Evolutionary conservation across 2,797 vertebrate genomes (phyloP).

Genomic region (Dipus sagitta): DNA sequence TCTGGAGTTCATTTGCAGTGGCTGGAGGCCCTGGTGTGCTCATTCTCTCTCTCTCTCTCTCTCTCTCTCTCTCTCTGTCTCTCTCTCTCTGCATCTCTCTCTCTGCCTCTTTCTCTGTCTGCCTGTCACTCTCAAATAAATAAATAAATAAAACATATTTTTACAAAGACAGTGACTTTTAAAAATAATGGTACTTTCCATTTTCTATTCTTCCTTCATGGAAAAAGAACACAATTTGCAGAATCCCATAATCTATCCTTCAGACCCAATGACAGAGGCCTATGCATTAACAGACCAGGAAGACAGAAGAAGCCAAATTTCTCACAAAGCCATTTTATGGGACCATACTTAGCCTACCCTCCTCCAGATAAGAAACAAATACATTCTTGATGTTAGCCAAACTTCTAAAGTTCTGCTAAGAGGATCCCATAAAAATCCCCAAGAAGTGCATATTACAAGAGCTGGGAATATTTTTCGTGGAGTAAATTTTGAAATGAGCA

Average conservation of each 20-base stretch:
- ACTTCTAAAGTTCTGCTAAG: neutral
- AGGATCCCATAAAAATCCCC: neutral
- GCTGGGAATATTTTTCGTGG: neutral
- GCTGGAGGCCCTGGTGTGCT: too few relatives aligned
- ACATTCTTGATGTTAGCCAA: neutral
- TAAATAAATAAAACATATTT: too few relatives aligned
- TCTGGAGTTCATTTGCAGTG: too few relatives aligned
- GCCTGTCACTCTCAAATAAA: too few relatives aligned
- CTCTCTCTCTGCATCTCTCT: too few relatives aligned
- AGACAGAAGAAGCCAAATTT: neutral
- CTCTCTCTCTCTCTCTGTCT: too few relatives aligned
- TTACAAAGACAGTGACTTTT: neutral
- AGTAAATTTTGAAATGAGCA: conserved; percentile 48
- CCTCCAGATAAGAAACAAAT: neutral
- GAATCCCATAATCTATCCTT: neutral
- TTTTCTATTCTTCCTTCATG: conserved; percentile 33
- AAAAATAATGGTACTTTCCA: conserved; percentile 2
- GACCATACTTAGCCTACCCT: neutral
- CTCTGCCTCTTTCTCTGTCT: too few relatives aligned
- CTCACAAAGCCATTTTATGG: neutral
- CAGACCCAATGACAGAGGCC: conserved; percentile 21
- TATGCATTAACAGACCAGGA: neutral
- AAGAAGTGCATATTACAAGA: neutral
- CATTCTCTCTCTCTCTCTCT: too few relatives aligned
- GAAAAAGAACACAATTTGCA: conserved; percentile 8